A percentile compares a stretch with the other conserved stretches of the same genome.
Evolutionary conservation across 1,140 invertebrate species (phyloP).

Genomic region (Penaeus vannamei): DNA sequence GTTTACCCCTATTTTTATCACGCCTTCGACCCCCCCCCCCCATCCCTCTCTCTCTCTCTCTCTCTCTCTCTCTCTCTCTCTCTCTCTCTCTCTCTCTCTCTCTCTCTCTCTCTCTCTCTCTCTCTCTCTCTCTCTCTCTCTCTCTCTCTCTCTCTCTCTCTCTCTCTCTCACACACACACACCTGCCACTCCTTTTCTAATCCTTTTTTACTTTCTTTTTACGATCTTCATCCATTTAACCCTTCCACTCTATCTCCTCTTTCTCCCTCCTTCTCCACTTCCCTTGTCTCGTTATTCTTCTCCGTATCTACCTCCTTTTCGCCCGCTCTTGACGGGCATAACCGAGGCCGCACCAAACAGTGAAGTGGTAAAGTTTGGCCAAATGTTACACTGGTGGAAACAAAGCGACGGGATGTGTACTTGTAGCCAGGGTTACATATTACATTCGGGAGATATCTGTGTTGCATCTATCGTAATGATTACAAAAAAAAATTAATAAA

Average conservation of each 20-base stretch:
- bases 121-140: not conserved
- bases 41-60: not conserved
- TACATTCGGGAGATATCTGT: too few species aligned
- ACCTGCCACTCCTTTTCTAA: not conserved
- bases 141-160: not conserved
- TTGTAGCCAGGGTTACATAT: too few species aligned
- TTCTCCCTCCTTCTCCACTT: not conserved
- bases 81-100: conserved; percentile 40
- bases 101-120: conserved; percentile 14
- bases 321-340: not conserved
- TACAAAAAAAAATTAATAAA: too few species aligned
- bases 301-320: conserved; percentile 1
- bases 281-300: not conserved
- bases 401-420: too few species aligned
- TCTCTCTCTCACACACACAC: not conserved
- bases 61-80: not conserved
- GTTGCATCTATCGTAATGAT: too few species aligned
- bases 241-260: not conserved
- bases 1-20: too few species aligned
- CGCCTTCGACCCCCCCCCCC: too few species aligned
- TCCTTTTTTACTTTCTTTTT: not conserved
- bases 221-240: not conserved
- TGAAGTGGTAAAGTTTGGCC: too few species aligned
- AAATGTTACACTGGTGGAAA: too few species aligned
- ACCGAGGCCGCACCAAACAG: too few species aligned